Percentiles rank a stretch among this genome's conserved stretches.
Conservation (phyloP, 1,140 invertebrate genomes). For the Bursaphelenchus mucronatus region DNA sequence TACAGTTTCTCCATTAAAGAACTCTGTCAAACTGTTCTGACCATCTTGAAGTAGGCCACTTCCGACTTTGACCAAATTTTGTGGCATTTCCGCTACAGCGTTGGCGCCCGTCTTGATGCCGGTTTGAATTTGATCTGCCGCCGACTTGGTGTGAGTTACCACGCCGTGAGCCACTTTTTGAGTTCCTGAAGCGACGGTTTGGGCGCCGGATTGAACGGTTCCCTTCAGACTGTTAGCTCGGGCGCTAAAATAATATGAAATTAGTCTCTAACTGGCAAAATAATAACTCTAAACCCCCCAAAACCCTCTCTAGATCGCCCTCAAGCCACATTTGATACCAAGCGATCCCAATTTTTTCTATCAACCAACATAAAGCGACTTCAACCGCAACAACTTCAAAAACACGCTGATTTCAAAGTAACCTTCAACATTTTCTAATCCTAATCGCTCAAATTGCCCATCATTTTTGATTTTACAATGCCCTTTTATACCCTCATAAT, state of each 20-base stretch:
- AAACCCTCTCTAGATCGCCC: too few species aligned
- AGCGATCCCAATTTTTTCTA: too few species aligned
- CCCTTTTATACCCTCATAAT: too few species aligned
- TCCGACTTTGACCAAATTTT: conserved; percentile 47
- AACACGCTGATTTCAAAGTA: too few species aligned
- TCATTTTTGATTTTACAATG: too few species aligned
- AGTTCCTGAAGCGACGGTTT: conserved; percentile 56
- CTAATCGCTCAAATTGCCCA: too few species aligned
- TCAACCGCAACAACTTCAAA: too few species aligned
- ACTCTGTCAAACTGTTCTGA: conserved; percentile 37
- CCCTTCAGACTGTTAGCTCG: conserved; percentile 54
- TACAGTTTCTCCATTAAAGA: conserved; percentile 21
- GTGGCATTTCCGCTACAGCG: conserved; percentile 43
- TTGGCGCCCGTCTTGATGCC: conserved; percentile 55
- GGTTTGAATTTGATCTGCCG: conserved; percentile 55
- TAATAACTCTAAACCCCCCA: too few species aligned
- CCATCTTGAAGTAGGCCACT: conserved; percentile 46
- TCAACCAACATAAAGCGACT: too few species aligned
- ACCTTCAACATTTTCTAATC: too few species aligned
- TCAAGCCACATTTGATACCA: too few species aligned
- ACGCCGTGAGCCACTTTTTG: conserved; percentile 59
- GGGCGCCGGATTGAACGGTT: conserved; percentile 45
- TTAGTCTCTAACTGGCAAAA: too few species aligned
- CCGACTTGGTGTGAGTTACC: conserved; percentile 59
- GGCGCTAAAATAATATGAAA: conserved; percentile 46